Base-by-base conservation (phyloP, 2,113 vertebrate species). In the Actenoides lindsayi region DNA sequence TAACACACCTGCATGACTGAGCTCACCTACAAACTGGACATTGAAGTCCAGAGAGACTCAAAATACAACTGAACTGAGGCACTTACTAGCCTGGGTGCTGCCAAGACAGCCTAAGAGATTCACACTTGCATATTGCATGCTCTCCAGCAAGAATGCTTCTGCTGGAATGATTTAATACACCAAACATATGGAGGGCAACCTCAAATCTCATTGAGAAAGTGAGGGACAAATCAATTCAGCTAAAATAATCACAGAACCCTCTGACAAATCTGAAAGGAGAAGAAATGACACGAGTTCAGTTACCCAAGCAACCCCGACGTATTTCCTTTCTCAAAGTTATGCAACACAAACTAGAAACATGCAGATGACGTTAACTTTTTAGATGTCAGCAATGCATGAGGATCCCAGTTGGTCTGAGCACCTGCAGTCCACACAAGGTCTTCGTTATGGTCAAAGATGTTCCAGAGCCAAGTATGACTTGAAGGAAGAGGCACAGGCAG, bases 221-320 rank as follows among this genome's bases (percentile, higher is more conserved):
- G 27, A 68, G 19, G 14, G 59, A 28, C 25, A 93, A 70, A 83
- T 41, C 50, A 84, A 16, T 39, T 35, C 54, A 1, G 17, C 71
- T 76, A 68, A 87, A 91, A 87, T 78, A 82, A 89, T 67, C 64
- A 60, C 76, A 84, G 83, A 83, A 51, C 83, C 81, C 46, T 59
- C 78, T 77, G 88, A 54, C 73, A 89, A 79, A 89, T 51, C 17
- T 35, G 56, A 86, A 25, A 81, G 80, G 62, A 93, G 25, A 90
- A 94, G 96, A 96, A 97, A 87, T 33, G n/a, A 93, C 89, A 87
- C 13, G 73, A 78, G 44, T 84, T 73, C 65, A 41, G 91, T 93
- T 62, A 83, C 94, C 91, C 35, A 3, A 81, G 91, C 93, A 96
- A 96, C 96, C 44, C 62, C 68, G 74, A 94, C 17, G 16, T 87